phyloP scores from a whole-genome alignment of 2,113 vertebrate species.

The Chlamydotis undulata region DNA sequence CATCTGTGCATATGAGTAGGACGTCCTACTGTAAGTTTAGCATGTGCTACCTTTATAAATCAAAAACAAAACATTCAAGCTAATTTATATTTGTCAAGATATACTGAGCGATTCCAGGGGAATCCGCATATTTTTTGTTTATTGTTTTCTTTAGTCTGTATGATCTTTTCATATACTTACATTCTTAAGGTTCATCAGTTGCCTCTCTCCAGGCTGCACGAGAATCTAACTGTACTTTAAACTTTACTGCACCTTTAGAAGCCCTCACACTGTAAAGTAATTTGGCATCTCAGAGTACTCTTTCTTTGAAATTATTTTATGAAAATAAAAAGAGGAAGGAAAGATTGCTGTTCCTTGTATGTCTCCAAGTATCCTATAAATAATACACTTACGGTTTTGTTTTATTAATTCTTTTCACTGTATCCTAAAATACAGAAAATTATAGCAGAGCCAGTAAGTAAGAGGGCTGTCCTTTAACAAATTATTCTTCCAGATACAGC shows the following conservation, averaged over 20 bases:
- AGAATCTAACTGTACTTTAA: neutral
- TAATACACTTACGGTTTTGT: neutral
- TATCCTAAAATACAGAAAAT: neutral
- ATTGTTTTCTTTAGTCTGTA: neutral
- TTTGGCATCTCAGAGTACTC: neutral
- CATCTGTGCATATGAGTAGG: neutral
- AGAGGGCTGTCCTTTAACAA: neutral
- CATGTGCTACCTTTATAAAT: neutral
- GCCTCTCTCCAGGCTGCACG: neutral
- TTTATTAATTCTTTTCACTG: slow-evolving; percentile 15
- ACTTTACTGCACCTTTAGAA: neutral
- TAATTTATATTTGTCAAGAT: neutral
- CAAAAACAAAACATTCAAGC: neutral
- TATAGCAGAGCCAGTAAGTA: neutral
- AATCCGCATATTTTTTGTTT: neutral
- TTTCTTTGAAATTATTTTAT: neutral
- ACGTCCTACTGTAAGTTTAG: neutral
- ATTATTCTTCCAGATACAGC: neutral
- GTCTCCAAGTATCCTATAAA: neutral
- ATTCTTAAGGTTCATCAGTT: neutral
- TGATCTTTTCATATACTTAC: neutral
- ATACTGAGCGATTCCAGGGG: neutral
- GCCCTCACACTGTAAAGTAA: neutral
- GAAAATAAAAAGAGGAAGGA: neutral
- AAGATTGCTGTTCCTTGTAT: neutral